Conservation (phyloP, 2,888 invertebrate genomes). For the Thereva unica region DNA sequence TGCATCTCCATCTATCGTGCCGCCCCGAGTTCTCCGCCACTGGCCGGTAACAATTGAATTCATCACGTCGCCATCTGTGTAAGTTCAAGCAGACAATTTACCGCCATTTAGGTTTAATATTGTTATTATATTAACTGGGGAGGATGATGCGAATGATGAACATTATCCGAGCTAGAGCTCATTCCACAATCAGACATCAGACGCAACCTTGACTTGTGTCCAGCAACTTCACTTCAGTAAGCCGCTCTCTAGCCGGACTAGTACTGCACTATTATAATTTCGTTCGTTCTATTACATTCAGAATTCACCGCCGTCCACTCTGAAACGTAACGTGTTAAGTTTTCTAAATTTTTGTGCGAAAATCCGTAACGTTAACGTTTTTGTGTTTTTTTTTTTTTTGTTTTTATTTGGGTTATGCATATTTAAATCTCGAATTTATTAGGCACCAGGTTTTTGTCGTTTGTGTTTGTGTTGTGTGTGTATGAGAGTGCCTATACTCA, state of each 20-base stretch:
- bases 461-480: too few species aligned
- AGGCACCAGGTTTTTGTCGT: too few species aligned
- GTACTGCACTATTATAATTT: too few species aligned
- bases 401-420: too few species aligned
- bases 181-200: slow-evolving; percentile 2
- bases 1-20: background rate
- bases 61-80: background rate
- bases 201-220: slow-evolving; percentile 27
- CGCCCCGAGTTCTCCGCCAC: background rate
- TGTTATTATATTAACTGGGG: slow-evolving; percentile 21
- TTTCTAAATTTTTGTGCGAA: too few species aligned
- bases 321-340: background rate
- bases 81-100: slow-evolving; percentile 20
- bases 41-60: background rate
- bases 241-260: background rate
- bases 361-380: too few species aligned
- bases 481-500: too few species aligned
- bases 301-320: slow-evolving; percentile 23
- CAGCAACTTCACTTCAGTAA: slow-evolving; percentile 6
- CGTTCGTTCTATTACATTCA: background rate
- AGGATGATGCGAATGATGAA: slow-evolving; percentile 18
- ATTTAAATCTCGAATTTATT: too few species aligned
- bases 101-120: slow-evolving; percentile 22
- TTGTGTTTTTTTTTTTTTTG: too few species aligned
- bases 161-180: slow-evolving; percentile 12